Conservation (phyloP, 1,140 invertebrate species). For the Homarus americanus region DNA sequence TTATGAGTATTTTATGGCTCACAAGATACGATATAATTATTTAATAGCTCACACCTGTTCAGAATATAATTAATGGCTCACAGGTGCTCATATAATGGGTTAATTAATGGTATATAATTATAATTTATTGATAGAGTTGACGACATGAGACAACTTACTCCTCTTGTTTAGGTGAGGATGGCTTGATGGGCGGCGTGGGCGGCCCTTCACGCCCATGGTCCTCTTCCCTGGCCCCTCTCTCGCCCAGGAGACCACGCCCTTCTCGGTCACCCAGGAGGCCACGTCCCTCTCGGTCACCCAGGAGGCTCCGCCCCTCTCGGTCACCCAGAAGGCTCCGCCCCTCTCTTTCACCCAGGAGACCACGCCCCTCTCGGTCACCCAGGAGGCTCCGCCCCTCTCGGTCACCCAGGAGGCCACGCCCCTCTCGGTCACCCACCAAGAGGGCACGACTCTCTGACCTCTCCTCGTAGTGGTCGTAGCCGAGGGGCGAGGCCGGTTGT, state of each 20-base stretch:
- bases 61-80: neutral
- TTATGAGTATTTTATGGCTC: too few relatives aligned
- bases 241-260: too few relatives aligned
- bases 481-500: conserved; percentile 31
- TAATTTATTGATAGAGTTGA: neutral
- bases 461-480: conserved; percentile 32
- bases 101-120: neutral
- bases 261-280: neutral
- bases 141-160: conserved; percentile 24
- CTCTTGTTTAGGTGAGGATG: conserved; percentile 36
- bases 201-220: conserved; percentile 31
- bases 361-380: conserved; percentile 22
- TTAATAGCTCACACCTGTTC: too few relatives aligned
- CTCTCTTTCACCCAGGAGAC: conserved; percentile 16
- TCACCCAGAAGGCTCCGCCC: neutral
- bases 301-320: neutral
- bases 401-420: neutral
- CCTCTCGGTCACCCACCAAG: conserved; percentile 1
- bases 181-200: conserved; percentile 16
- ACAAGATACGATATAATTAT: too few relatives aligned
- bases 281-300: neutral
- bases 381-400: neutral
- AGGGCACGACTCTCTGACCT: conserved; percentile 5
- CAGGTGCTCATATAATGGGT: neutral
- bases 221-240: conserved; percentile 11